Percentiles rank a stretch among this genome's conserved stretches.
These are phyloP conservation scores for Solenodon paradoxus DNA, from an alignment of 2,113 vertebrate genomes.

Conservation along the genomic window DNA sequence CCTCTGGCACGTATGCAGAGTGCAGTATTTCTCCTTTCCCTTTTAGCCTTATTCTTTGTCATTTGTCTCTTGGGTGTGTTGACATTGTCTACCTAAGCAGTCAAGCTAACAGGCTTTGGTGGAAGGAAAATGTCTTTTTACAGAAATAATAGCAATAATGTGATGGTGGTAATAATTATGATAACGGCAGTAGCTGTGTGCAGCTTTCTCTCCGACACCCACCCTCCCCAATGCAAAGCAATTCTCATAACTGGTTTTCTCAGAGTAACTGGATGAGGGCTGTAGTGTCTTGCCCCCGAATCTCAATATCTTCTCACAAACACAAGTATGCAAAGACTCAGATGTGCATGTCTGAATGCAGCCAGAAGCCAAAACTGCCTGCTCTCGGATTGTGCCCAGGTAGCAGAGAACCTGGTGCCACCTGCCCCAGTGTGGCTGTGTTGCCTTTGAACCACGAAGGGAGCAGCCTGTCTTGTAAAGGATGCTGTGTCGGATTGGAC, in stretches of 20 bases:
- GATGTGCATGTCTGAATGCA: background rate
- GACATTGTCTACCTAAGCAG: constrained; percentile 58
- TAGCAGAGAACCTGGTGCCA: background rate
- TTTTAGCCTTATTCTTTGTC: constrained; percentile 21
- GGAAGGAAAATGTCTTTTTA: constrained; percentile 44
- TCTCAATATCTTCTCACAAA: background rate
- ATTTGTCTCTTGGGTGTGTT: constrained; percentile 52
- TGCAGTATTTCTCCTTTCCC: background rate
- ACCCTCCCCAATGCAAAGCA: background rate
- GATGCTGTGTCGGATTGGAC: background rate
- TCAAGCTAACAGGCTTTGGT: constrained; percentile 58
- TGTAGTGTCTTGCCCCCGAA: background rate
- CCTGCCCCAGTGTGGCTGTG: background rate
- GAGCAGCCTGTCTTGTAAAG: background rate
- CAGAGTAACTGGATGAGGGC: background rate
- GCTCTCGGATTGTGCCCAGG: background rate
- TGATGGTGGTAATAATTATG: background rate
- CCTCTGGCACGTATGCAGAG: background rate
- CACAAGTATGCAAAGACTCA: background rate
- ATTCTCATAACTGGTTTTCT: background rate
- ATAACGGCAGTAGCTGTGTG: background rate
- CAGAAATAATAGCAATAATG: constrained; percentile 35
- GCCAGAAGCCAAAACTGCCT: background rate
- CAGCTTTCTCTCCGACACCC: background rate
- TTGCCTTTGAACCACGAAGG: background rate